phyloP scores from a whole-genome alignment of 2,797 vertebrate species.

The Potorous gilbertii region DNA sequence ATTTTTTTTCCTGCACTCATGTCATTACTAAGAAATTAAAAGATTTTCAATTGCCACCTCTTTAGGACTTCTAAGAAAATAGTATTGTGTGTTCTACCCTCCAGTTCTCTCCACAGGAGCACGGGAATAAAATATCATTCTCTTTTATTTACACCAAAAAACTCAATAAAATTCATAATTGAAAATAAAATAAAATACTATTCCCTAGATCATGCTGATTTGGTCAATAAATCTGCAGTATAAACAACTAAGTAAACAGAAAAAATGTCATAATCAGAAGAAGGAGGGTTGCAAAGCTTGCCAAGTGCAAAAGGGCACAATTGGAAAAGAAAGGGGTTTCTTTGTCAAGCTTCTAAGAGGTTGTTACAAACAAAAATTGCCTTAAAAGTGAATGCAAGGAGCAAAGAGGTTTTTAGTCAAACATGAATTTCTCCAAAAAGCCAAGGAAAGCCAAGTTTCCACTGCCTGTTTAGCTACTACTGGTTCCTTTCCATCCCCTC shows the following conservation, averaged over 20 bases:
- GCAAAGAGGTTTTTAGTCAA: slow-evolving; percentile 63
- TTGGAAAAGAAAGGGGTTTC: slow-evolving; percentile 64
- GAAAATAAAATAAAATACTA: slow-evolving; percentile 49
- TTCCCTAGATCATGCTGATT: slow-evolving; percentile 65
- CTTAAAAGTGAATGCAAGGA: slow-evolving; percentile 35
- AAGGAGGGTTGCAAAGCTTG: slow-evolving; percentile 49
- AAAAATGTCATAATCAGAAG: slow-evolving; percentile 50
- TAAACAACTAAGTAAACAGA: slow-evolving; percentile 74
- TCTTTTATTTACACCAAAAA: slow-evolving; percentile 42
- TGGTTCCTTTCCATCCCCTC: slow-evolving; percentile 52
- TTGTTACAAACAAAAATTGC: slow-evolving; percentile 77
- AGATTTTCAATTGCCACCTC: slow-evolving; percentile 66
- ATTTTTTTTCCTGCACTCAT: slow-evolving; percentile 65
- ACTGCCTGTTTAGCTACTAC: slow-evolving; percentile 61
- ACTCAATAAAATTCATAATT: slow-evolving; percentile 64
- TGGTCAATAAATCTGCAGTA: slow-evolving; percentile 72
- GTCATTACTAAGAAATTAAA: slow-evolving; percentile 75
- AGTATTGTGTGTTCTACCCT: slow-evolving; percentile 43
- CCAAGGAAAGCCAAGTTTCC: slow-evolving; percentile 70
- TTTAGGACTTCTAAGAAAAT: slow-evolving; percentile 52
- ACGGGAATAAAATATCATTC: neutral
- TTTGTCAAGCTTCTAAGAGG: slow-evolving; percentile 68
- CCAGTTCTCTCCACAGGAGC: slow-evolving; percentile 18
- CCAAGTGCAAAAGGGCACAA: slow-evolving; percentile 74
- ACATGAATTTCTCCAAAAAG: slow-evolving; percentile 60